Evolutionary conservation across 2,888 invertebrate species (phyloP), one percentile per base, ranked within the genome.

Genomic region (Cosmorhoe ocellata): DNA sequence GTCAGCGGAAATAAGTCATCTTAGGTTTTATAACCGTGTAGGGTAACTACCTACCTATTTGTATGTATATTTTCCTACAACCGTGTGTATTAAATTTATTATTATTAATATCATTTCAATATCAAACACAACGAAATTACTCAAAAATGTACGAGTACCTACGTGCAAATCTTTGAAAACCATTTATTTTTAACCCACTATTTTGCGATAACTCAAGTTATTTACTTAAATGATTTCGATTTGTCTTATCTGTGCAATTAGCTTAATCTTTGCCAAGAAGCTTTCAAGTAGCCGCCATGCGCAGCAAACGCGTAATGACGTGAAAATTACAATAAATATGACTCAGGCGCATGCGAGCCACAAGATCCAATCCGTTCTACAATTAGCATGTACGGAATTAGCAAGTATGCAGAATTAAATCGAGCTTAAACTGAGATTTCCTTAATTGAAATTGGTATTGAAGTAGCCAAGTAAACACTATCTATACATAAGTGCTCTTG

Each of bases 281-380:
- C 81, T 81, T 83, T 81, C 76, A 83, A 79, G 69, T 72, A 69
- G 76, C 79, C 79, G 75, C 70, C 66, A 66, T 67, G 66, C 66
- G 75, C 56, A 59, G 72, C 75, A 76, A 24, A 81, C 73, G 65
- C 71, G 67, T 82, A 84, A 84, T 82, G 81, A 85, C 79, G 84
- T 83, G 84, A 83, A 86, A 85, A 86, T 86, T 84, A 81, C 83
- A 71, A 76, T 76, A 74, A 78, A 80, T 75, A 78, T 69, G 76
- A 72, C 60, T 66, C 56, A 39, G 50, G 66, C 58, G 66, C 63
- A 67, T 69, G 65, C 62, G 60, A 60, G 73, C 78, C 76, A 72
- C 80, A 79, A 76, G 72, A 79, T 80, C 72, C 76, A 81, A 82
- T 81, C 73, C 74, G 62, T 64, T 47, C 41, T 36, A 55, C 51